Percentiles rank a stretch among this genome's conserved stretches.
These are phyloP conservation scores for Merodon equestris DNA, from an alignment of 2,888 invertebrate species.

Conservation along the genomic window DNA sequence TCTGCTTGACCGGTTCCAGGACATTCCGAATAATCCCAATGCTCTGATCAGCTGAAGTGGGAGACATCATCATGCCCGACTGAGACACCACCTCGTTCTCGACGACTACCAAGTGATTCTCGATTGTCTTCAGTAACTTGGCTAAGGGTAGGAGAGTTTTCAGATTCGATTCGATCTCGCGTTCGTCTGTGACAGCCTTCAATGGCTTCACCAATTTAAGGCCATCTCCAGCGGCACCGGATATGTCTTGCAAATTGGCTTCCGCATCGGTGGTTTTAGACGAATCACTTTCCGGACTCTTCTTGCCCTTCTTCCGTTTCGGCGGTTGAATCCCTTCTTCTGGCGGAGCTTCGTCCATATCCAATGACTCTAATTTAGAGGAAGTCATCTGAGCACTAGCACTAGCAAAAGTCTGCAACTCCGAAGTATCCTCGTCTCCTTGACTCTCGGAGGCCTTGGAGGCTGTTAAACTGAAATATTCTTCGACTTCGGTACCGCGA, in stretches of 20 bases:
- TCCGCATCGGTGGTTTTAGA: constrained; percentile 78
- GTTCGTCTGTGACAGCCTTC: constrained; percentile 79
- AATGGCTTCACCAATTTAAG: constrained; percentile 73
- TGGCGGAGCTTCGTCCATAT: constrained; percentile 75
- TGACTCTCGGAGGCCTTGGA: constrained; percentile 81
- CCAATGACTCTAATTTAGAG: constrained; percentile 79
- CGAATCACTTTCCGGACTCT: constrained; percentile 78
- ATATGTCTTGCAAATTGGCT: constrained; percentile 79
- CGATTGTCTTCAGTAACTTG: constrained; percentile 79
- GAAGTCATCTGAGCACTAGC: constrained; percentile 83
- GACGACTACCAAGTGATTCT: constrained; percentile 82
- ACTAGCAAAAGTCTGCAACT: constrained; percentile 84
- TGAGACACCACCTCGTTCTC: constrained; percentile 84
- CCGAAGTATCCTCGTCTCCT: constrained; percentile 83
- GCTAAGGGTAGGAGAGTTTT: constrained; percentile 77
- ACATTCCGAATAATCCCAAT: constrained; percentile 84
- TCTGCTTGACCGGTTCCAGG: constrained; percentile 82
- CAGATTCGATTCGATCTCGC: constrained; percentile 78
- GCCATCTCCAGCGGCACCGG: constrained; percentile 82
- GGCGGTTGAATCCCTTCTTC: constrained; percentile 73
- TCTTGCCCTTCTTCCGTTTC: constrained; percentile 75
- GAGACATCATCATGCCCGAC: constrained; percentile 84
- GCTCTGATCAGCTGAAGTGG: constrained; percentile 84
- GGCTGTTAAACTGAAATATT: constrained; percentile 83
- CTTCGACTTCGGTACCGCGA: constrained; percentile 83